Percentiles rank a stretch among this genome's conserved stretches.
Conservation (phyloP, 2,113 vertebrate genomes). For the Garra rufa region DNA sequence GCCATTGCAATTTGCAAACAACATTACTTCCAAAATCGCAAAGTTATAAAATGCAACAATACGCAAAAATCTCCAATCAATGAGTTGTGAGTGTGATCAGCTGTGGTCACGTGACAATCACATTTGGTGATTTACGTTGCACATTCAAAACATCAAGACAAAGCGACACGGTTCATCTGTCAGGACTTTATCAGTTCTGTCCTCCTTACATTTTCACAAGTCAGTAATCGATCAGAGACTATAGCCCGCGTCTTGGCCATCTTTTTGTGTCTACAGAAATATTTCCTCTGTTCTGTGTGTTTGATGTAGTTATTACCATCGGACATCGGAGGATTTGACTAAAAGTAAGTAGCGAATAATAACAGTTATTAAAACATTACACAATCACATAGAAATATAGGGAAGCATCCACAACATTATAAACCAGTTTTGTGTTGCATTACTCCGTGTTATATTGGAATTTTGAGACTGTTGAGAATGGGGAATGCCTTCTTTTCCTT, state of each 20-base stretch:
- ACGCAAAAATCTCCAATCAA: background rate
- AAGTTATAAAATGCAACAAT: background rate
- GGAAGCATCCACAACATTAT: background rate
- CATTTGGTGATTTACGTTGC: constrained; percentile 20
- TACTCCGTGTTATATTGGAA: too few relatives aligned
- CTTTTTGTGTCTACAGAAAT: background rate
- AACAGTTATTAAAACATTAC: background rate
- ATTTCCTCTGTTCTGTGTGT: background rate
- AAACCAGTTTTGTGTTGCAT: background rate
- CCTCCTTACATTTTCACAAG: background rate
- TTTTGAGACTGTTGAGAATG: background rate
- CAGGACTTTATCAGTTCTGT: background rate
- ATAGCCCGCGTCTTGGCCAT: background rate
- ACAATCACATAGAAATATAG: background rate
- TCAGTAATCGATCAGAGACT: background rate
- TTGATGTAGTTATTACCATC: background rate
- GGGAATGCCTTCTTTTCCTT: background rate
- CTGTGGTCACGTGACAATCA: constrained; percentile 32
- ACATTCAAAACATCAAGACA: background rate
- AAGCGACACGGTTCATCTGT: background rate
- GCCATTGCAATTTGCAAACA: background rate
- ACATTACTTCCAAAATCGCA: background rate
- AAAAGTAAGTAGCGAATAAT: constrained; percentile 23
- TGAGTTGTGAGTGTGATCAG: constrained; percentile 22
- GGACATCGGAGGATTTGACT: background rate